phyloP scores from a whole-genome alignment of 2,797 vertebrate genomes.

The Malacoraja senta region DNA sequence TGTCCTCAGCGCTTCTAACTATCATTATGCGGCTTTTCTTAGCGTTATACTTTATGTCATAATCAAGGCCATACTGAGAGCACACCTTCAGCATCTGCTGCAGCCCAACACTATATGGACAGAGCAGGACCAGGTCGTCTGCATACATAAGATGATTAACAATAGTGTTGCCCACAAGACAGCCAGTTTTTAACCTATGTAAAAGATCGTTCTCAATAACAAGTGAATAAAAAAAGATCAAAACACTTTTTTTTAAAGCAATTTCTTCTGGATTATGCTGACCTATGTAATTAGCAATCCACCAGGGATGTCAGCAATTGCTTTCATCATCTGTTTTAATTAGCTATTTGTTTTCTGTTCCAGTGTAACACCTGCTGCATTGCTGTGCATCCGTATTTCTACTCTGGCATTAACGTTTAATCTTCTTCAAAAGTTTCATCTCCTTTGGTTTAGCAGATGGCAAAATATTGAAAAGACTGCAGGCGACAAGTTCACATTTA shows the following conservation, averaged over 20 bases:
- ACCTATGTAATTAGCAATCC: background rate
- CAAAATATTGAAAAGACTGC: background rate
- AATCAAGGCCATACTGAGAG: no score
- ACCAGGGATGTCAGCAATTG: background rate
- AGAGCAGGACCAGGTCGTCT: no score
- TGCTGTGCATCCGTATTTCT: background rate
- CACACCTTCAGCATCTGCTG: no score
- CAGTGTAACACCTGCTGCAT: constrained; percentile 2
- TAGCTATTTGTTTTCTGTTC: background rate
- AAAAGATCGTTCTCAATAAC: background rate
- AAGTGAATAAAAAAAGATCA: background rate
- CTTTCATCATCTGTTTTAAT: constrained; percentile 30
- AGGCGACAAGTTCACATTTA: background rate
- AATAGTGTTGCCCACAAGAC: no score
- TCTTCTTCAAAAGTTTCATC: background rate
- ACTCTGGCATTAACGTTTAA: background rate
- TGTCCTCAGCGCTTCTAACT: no score
- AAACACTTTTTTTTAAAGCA: background rate
- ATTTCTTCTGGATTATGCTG: background rate
- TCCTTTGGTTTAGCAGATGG: background rate
- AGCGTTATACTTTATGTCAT: no score
- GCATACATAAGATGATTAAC: no score
- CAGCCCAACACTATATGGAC: no score
- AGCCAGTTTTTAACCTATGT: no score
- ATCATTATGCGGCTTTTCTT: no score